Percentiles rank a stretch among this genome's conserved stretches.
These are phyloP conservation scores for Aphelenchoides fujianensis DNA, from an alignment of 1,140 invertebrate species.

Conservation along the genomic window DNA sequence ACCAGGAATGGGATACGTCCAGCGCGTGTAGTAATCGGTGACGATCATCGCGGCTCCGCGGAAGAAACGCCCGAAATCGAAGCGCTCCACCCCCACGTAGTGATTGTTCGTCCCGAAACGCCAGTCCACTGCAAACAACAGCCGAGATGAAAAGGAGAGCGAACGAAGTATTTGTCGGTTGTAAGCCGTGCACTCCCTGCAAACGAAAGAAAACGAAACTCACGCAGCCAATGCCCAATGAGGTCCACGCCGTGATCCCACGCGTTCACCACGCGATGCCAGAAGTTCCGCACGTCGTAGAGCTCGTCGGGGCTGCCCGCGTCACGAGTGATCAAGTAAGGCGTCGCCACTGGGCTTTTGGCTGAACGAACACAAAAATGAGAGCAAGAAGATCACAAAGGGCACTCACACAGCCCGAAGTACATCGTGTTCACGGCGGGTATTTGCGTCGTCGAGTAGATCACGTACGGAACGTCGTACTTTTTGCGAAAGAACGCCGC, in stretches of 20 bases:
- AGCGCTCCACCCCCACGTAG: background rate
- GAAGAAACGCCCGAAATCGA: background rate
- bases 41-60: background rate
- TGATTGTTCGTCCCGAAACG: background rate
- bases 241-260: background rate
- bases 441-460: constrained; percentile 10
- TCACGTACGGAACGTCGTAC: background rate
- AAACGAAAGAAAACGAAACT: background rate
- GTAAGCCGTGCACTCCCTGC: background rate
- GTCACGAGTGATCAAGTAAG: background rate
- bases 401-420: constrained; percentile 1
- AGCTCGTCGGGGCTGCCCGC: background rate
- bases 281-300: background rate
- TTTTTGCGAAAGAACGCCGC: constrained; percentile 6
- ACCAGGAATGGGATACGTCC: constrained; percentile 6
- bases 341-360: background rate
- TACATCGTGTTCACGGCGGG: background rate
- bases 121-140: background rate
- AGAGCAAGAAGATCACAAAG: background rate
- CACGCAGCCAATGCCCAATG: background rate
- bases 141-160: no score
- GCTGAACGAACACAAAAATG: no score
- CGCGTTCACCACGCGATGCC: background rate
- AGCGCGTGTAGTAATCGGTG: constrained; percentile 8
- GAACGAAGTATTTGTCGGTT: background rate